A percentile compares a stretch with the other conserved stretches of the same genome.
Conservation (phyloP, 1,140 invertebrate species). For the Drosophila ohnishii region DNA sequence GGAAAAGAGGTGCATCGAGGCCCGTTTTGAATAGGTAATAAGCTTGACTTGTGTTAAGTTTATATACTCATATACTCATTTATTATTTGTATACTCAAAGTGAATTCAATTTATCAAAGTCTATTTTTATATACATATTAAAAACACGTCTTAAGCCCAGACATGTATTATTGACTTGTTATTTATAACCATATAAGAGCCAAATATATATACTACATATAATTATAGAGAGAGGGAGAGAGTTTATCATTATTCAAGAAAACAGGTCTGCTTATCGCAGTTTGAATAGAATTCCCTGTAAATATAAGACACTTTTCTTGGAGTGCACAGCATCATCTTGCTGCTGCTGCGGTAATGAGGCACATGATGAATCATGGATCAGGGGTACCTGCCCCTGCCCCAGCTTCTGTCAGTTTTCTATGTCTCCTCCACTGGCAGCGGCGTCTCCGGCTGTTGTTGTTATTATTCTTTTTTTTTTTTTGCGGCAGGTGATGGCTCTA, state of each 20-base stretch:
- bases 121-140: background rate
- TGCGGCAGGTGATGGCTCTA: slow-evolving; percentile 39
- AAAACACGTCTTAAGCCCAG: background rate
- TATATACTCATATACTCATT: background rate
- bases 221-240: background rate
- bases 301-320: slow-evolving; percentile 1
- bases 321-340: slow-evolving; percentile 35
- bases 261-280: slow-evolving; percentile 4
- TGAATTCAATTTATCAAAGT: background rate
- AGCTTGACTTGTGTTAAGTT: too few species aligned
- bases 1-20: background rate
- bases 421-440: background rate
- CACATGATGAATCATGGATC: slow-evolving; percentile 55
- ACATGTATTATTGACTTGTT: background rate
- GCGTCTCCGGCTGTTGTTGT: slow-evolving; percentile 38
- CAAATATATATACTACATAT: background rate
- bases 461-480: slow-evolving; percentile 16
- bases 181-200: background rate
- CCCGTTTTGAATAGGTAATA: background rate
- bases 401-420: slow-evolving; percentile 1
- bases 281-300: background rate
- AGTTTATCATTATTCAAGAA: background rate
- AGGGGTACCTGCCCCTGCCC: slow-evolving; percentile 28
- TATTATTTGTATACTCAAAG: background rate
- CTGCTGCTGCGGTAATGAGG: slow-evolving; percentile 48